These are phyloP conservation scores for Papilio glaucus DNA, from an alignment of 1,140 invertebrate species.

Conservation along the genomic window DNA sequence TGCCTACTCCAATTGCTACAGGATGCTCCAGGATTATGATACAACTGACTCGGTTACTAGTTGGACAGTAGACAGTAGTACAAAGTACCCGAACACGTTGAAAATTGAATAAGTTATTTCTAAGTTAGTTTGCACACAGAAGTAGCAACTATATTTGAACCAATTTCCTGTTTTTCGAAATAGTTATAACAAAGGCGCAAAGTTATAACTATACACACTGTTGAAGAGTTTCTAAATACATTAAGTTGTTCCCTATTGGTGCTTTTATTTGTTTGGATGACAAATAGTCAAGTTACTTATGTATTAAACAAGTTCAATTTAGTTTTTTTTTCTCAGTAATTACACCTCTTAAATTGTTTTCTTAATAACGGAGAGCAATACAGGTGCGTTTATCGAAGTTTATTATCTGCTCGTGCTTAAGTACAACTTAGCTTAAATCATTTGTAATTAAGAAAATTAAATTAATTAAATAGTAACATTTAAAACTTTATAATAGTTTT, in stretches of 20 bases:
- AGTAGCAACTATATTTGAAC: not conserved
- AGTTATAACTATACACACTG: not conserved
- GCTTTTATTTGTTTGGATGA: not conserved
- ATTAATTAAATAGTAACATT: no score
- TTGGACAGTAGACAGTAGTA: not conserved
- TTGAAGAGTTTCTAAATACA: not conserved
- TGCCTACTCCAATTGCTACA: no score
- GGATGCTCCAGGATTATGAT: no score
- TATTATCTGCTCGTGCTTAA: no score
- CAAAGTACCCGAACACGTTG: not conserved
- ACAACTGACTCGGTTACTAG: not conserved
- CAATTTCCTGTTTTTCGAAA: slow-evolving; percentile 6
- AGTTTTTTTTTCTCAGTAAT: no score
- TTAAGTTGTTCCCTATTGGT: not conserved
- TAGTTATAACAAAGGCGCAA: not conserved
- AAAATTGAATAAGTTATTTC: not conserved
- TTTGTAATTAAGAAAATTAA: no score
- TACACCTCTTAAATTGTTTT: no score
- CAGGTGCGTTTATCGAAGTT: no score
- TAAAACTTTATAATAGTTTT: no score
- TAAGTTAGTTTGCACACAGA: not conserved
- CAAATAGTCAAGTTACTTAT: not conserved
- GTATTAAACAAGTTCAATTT: no score
- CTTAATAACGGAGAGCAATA: no score
- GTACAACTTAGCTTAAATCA: no score